A percentile compares a stretch with the other conserved stretches of the same genome.
phyloP scores from a whole-genome alignment of 2,113 vertebrate genomes.

The Ophthalmolycus amberensis region DNA sequence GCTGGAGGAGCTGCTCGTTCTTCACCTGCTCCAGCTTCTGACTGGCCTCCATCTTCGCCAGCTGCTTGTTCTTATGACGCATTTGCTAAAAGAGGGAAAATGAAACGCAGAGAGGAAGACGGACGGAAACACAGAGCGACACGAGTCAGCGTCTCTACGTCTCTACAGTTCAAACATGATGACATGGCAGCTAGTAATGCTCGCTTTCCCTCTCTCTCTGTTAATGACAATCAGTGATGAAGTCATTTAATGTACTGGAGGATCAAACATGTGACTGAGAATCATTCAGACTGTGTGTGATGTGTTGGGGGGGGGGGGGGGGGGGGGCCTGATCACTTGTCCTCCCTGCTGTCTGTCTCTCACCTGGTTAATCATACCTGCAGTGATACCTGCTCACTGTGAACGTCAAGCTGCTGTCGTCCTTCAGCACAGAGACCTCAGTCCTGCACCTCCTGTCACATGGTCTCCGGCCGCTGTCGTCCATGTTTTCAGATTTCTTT shows the following conservation, averaged over 20 bases:
- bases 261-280: neutral
- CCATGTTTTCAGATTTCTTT: no score
- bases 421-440: neutral
- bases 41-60: slow-evolving; percentile 96
- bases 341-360: slow-evolving; percentile 40
- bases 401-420: slow-evolving; percentile 4
- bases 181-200: slow-evolving; percentile 53
- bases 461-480: neutral
- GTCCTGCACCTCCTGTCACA: neutral
- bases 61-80: slow-evolving; percentile 96
- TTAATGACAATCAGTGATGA: neutral
- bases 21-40: slow-evolving; percentile 98
- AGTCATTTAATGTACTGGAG: neutral
- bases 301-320: neutral
- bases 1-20: slow-evolving; percentile 91
- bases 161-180: slow-evolving; percentile 31
- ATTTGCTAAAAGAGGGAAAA: slow-evolving; percentile 88
- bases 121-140: neutral
- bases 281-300: neutral
- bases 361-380: slow-evolving; percentile 27
- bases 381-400: neutral
- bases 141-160: neutral
- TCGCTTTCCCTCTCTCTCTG: slow-evolving; percentile 56
- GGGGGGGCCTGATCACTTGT: neutral
- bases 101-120: neutral